These are phyloP conservation scores for Pandemis corylana DNA, from an alignment of 2,888 invertebrate genomes.

Conservation along the genomic window DNA sequence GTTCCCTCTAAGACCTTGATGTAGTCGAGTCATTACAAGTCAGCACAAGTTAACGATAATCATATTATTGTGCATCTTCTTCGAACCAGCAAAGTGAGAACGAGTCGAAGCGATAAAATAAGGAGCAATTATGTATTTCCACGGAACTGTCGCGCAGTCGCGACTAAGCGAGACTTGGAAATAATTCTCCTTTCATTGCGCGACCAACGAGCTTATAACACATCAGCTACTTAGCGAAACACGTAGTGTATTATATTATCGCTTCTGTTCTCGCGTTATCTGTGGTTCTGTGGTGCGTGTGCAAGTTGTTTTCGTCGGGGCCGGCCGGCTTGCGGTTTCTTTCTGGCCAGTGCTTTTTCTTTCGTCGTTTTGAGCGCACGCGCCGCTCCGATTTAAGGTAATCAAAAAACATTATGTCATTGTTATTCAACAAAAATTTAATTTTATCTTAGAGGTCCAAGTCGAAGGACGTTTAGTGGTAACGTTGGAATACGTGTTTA, in stretches of 20 bases:
- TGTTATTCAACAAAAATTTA: neutral
- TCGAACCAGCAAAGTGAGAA: neutral
- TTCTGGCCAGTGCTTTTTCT: neutral
- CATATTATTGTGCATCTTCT: neutral
- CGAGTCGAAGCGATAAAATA: neutral
- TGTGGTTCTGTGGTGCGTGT: neutral
- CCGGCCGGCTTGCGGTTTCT: conserved; percentile 63
- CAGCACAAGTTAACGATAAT: neutral
- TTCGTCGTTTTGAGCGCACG: neutral
- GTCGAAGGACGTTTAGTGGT: neutral
- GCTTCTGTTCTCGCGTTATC: neutral
- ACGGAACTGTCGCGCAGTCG: neutral
- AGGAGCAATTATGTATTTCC: neutral
- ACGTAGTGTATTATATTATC: neutral
- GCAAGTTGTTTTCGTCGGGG: neutral
- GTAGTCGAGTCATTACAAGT: neutral
- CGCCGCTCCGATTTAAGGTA: conserved; percentile 5
- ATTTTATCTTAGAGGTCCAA: neutral
- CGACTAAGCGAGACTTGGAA: neutral
- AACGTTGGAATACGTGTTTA: neutral
- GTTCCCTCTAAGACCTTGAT: neutral
- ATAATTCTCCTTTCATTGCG: neutral
- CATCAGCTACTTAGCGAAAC: neutral
- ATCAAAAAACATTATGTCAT: conserved; percentile 8
- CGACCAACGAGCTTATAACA: too few relatives aligned